phyloP scores from a whole-genome alignment of 2,113 vertebrate species.

The Antigone vipio region DNA sequence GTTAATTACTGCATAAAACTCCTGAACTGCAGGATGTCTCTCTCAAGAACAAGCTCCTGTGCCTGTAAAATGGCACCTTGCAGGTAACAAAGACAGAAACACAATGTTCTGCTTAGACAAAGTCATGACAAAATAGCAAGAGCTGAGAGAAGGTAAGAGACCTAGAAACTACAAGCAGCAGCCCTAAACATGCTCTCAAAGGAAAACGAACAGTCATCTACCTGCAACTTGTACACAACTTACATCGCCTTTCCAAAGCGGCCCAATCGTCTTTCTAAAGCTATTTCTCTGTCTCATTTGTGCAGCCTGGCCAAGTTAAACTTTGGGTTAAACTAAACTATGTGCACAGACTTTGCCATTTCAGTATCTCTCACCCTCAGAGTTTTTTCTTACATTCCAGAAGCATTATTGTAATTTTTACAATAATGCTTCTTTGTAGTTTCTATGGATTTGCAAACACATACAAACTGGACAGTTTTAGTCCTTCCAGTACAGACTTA shows the following conservation, averaged over 20 bases:
- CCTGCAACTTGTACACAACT: not conserved
- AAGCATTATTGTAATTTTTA: not conserved
- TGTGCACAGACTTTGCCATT: not conserved
- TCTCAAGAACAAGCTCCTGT: not conserved
- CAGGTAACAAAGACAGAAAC: not conserved
- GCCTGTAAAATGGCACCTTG: not conserved
- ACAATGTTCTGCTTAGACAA: not conserved
- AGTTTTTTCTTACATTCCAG: not conserved
- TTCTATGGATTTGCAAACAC: not conserved
- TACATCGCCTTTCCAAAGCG: rapidly evolving
- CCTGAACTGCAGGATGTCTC: not conserved
- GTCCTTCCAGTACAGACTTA: not conserved
- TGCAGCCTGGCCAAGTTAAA: not conserved
- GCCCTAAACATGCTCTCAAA: not conserved
- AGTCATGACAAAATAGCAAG: not conserved
- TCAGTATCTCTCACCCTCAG: not conserved
- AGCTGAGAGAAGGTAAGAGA: not conserved
- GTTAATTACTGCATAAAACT: not conserved
- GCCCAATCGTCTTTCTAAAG: not conserved
- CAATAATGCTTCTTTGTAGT: not conserved
- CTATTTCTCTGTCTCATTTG: not conserved
- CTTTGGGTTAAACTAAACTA: not conserved
- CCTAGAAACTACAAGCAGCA: not conserved
- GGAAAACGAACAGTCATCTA: not conserved
- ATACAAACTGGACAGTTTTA: not conserved